phyloP scores from a whole-genome alignment of 2,113 vertebrate species.

The Suncus etruscus region DNA sequence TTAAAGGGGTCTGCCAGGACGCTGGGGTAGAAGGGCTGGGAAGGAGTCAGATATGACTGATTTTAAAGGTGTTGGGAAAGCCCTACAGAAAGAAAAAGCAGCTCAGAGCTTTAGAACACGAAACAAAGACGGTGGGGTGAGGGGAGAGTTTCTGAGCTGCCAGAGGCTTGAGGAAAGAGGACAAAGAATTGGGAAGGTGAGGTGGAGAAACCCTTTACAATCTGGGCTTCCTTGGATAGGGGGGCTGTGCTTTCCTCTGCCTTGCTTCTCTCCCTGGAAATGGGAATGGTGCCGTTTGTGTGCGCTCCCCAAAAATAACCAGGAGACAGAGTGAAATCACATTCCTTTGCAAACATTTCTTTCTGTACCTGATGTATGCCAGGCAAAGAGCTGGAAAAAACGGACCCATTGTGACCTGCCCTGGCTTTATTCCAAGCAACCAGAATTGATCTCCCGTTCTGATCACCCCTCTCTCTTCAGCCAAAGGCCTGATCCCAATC shows the following conservation, averaged over 20 bases:
- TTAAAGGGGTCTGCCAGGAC: not conserved
- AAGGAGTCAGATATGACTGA: not conserved
- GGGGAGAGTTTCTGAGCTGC: not conserved
- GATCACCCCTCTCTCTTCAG: not conserved
- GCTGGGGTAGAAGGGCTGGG: not conserved
- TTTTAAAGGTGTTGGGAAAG: not conserved
- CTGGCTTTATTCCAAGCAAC: not conserved
- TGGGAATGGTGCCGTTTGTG: not conserved
- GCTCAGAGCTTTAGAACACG: not conserved
- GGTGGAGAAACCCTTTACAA: not conserved
- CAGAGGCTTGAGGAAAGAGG: not conserved
- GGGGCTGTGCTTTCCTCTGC: not conserved
- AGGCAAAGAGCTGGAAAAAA: not conserved
- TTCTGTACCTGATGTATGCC: not conserved
- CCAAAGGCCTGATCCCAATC: not conserved
- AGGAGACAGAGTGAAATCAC: not conserved
- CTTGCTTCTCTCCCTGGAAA: not conserved
- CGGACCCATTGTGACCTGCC: not conserved
- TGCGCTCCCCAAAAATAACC: not conserved
- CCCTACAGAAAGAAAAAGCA: not conserved
- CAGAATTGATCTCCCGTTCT: not conserved
- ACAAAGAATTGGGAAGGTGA: not conserved
- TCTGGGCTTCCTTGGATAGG: not conserved
- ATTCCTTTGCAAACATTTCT: not conserved
- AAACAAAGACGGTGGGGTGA: not conserved